A percentile compares a stretch with the other conserved stretches of the same genome.
Evolutionary conservation across 37 sponge, comb jelly and placozoan species (phyloP).

Genomic region (Chondrilla cf. caribensis): DNA sequence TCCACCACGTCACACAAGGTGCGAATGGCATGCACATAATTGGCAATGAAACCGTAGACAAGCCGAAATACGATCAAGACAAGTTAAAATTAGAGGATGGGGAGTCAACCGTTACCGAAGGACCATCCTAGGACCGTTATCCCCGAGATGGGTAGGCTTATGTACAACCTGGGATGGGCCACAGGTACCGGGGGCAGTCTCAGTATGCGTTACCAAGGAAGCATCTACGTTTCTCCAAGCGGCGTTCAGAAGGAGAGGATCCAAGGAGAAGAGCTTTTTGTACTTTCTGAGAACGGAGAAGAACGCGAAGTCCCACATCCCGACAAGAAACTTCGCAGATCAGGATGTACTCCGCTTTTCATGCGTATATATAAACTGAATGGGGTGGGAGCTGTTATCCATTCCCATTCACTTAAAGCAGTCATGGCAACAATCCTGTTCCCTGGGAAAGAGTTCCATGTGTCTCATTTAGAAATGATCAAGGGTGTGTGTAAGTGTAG

Average conservation of each 20-base stretch:
- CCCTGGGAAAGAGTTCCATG: conserved; percentile 58
- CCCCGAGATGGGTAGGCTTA: conserved; percentile 62
- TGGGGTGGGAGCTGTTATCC: conserved; percentile 69
- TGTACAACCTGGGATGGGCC: conserved; percentile 69
- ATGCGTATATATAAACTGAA: conserved; percentile 66
- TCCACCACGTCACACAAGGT: too few relatives aligned
- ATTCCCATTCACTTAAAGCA: conserved; percentile 70
- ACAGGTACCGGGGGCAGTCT: conserved; percentile 74
- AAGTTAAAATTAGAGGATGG: too few relatives aligned
- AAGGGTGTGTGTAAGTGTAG: conserved; percentile 56
- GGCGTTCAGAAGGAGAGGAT: conserved; percentile 85
- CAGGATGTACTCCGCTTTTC: conserved; percentile 77
- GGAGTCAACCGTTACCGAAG: background rate
- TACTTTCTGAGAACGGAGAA: conserved; percentile 37
- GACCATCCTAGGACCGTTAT: conserved; percentile 57
- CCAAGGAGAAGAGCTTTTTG: conserved; percentile 71
- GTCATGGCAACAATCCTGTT: conserved; percentile 73
- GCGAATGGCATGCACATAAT: too few relatives aligned
- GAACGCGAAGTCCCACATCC: conserved; percentile 37
- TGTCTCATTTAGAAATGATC: conserved; percentile 69
- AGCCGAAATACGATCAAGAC: too few relatives aligned
- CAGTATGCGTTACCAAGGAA: conserved; percentile 47
- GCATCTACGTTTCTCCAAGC: conserved; percentile 75
- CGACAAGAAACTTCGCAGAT: conserved; percentile 42
- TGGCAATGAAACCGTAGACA: too few relatives aligned